Evolutionary conservation across 35 echinoderm and acorn worm species (phyloP), one percentile per base, ranked within the genome.

Genomic region (Heliocidaris erythrogramma): DNA sequence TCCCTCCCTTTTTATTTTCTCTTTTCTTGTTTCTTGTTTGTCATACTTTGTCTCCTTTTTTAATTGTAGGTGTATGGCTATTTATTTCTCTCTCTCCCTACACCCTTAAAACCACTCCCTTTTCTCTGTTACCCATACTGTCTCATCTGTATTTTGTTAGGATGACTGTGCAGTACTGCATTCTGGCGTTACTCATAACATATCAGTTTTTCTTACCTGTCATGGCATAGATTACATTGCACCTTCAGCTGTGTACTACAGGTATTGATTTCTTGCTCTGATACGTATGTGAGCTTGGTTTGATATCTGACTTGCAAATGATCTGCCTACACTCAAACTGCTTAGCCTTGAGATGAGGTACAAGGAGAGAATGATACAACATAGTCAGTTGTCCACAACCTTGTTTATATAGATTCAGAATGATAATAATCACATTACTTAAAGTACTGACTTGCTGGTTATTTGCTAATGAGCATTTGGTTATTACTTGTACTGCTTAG

Each of bases 321-420:
- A 42, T 42, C 35, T 42, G 35, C 35, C 3, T 42, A 78, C 65
- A 78, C 65, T 78, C 65, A 7, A 78, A 24, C 65, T 78, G 27
- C 65, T 78, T 78, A 78, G 65, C 65, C 65, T 78, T 78, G 24
- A 78, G 27, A 78, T n/a, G 65, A 78, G 65, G 65, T 78, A 78
- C 65, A 78, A 5, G 21, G 65, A 78, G 65, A 29, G 21, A 78
- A 21, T 78, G 65, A 78, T 78, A 78, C 65, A 27, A 21, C 5
- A 78, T 5, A n/a, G 65, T 42, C 35, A 42, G 35, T 42, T 42
- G n/a, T 42, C 35, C n/a, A n/a, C n/a, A 24, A 78, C 21, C 1
- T 78, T 78, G 4, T 78, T 78, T n/a, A 9, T 7, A 78, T 8
- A 78, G 21, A 27, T 27, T 27, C 5, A 5, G 12, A 60, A 12